Conservation (phyloP, 2,797 vertebrate species). For the Kryptopterus vitreolus region DNA sequence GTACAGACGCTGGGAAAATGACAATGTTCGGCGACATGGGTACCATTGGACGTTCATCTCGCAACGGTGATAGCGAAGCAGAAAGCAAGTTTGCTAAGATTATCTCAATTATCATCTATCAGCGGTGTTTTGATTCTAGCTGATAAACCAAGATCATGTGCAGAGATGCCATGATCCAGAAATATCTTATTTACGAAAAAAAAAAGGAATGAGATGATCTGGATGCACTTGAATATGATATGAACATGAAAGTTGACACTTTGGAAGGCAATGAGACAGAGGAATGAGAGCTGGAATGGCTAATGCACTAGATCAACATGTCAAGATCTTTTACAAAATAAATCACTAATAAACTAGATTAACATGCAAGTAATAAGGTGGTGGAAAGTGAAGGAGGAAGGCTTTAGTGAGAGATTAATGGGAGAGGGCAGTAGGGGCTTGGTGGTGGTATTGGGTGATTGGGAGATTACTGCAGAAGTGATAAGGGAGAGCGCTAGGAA, state of each 20-base stretch:
- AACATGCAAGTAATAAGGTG: too few species aligned
- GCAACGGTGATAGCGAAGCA: background rate
- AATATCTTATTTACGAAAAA: background rate
- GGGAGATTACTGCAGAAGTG: too few species aligned
- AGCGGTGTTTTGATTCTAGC: background rate
- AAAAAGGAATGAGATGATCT: background rate
- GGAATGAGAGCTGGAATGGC: background rate
- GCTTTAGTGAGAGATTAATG: too few species aligned
- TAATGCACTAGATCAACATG: background rate
- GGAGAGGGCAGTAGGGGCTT: too few species aligned
- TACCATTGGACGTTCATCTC: background rate
- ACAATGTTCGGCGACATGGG: background rate
- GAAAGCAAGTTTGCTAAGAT: background rate
- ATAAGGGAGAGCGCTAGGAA: too few species aligned
- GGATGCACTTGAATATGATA: background rate
- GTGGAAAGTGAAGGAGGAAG: too few species aligned
- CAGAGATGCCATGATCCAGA: background rate
- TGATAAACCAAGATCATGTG: background rate
- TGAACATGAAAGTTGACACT: background rate
- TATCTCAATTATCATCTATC: too few species aligned
- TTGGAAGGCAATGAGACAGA: background rate
- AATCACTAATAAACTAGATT: background rate
- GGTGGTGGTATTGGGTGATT: too few species aligned
- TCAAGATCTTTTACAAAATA: background rate
- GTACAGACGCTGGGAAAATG: background rate